Base-by-base conservation (phyloP, 2,797 vertebrate species). In the Sebastes goodei region DNA sequence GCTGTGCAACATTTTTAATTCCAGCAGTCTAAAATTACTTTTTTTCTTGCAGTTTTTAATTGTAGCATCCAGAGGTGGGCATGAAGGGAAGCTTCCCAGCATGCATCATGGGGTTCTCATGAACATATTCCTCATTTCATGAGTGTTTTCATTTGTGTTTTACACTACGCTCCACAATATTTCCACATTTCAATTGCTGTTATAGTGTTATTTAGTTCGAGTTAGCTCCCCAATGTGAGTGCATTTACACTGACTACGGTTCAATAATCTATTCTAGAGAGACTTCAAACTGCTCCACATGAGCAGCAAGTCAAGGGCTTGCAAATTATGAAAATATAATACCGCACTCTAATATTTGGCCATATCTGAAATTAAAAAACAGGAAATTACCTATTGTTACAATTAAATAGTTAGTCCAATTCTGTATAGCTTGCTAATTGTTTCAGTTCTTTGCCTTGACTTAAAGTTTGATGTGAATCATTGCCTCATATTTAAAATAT, bases 41-140 rank as follows among this genome's bases (percentile, higher is more conserved):
- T 7, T 62, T 53, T 29, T 17, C 5, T 55, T 55, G 10, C 3
- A 29, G 20, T 21, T 73, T 76, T 57, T 29, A 27, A 59, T 33
- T 64, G 29, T 12, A 63, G 61, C 27, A 69, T 62, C 23, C 33
- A 11, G 10, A 60, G 11, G 17, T 38, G 2, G 23, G 21, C 2
- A 1, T 64, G 30, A 61, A 59, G 23, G 14, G 4, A 77, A 77
- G 30, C 38, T 21, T 77, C 72, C 67, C 74, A 90, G 53, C n/a
- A 33, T 75, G 61, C 75, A 65, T 32, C 6, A 8, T 12, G 14
- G 52, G 29, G 29, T 52, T 52, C 42, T 63, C 64, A 32, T 42
- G 38, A 64, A 23, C 52, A 75, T 42, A 55, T 14, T 53, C 64
- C 4, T 74, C 20, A 12, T 71, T 62, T 78, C 10, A 30, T 23